Conservation (phyloP, 2,888 invertebrate species). For the Acanthosepion lycidas region DNA sequence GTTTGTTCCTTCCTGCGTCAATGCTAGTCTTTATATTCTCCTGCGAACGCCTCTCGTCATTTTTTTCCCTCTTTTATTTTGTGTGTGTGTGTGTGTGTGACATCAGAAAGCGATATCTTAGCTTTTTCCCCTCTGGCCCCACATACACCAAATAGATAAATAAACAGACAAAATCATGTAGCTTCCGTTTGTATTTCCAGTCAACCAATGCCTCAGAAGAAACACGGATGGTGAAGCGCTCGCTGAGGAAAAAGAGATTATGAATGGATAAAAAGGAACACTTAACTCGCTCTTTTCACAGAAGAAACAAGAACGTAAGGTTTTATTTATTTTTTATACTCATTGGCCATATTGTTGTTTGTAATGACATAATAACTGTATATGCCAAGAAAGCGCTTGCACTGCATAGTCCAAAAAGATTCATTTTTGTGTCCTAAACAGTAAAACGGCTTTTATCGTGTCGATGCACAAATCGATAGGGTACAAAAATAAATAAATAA, state of each 20-base stretch:
- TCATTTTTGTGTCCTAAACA: background rate
- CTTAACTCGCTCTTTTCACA: background rate
- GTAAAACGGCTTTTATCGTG: background rate
- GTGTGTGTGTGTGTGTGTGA: background rate
- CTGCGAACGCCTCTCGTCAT: background rate
- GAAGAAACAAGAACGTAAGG: background rate
- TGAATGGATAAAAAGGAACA: background rate
- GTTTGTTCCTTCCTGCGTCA: background rate
- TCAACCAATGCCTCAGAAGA: background rate
- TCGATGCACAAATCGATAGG: background rate
- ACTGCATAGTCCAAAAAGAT: background rate
- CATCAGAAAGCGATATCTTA: background rate
- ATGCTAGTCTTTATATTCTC: background rate
- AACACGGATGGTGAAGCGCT: constrained; percentile 4
- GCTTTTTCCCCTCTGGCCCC: background rate
- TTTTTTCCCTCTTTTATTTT: background rate
- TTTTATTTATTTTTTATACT: background rate
- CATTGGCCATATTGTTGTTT: background rate
- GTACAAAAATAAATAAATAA: background rate
- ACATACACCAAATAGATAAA: background rate
- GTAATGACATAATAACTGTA: background rate
- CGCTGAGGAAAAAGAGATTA: background rate
- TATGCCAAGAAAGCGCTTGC: background rate
- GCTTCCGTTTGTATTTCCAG: background rate
- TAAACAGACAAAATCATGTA: background rate